Evolutionary conservation across 2,113 vertebrate genomes (phyloP), one percentile per base, ranked within the genome.

Genomic region (Alectura lathami): DNA sequence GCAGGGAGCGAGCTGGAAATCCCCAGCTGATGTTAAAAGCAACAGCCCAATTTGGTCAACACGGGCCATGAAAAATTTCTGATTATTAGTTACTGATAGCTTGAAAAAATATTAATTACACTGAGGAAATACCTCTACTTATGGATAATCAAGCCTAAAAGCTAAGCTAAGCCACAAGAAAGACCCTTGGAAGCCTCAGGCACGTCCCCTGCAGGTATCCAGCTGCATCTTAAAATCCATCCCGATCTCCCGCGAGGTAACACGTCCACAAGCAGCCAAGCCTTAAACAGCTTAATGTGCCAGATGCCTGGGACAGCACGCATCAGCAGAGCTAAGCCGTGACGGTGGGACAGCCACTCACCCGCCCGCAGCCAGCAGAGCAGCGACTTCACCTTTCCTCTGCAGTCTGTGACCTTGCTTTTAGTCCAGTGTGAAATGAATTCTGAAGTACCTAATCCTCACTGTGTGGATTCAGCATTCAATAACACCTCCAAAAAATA

Each of bases 361-460:
- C 38, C 22, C 59, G 74, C 45, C 91, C 79, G 88, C 36, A 94
- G 92, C 81, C 95, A 96, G 92, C 95, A 86, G 48, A 16, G 79
- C 29, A 59, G 94, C 81, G 80, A 81, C 88, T 94, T 59, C 2
- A 47, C 79, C 56, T 83, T 86, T 70, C 79, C 95, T 93, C 91
- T 96, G 96, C 96, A 92, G 88, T 18, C 91, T 93, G 40, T 95
- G 96, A 96, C 96, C 96, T 95, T 96, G 92, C 92, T 93, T 88
- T 90, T 59, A 67, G 83, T 34, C 86, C 96, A 96, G 88, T 88
- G 95, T 92, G 96, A 96, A 96, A 88, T 13, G 67, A 95, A 93
- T 94, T 84, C 84, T 50, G 8, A 94, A 91, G 80, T 9, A 85
- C 57, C 84, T 36, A 32, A 94, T 63, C 75, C 82, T 89, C 78